These are phyloP conservation scores for Cyphomyrmex costatus DNA, from an alignment of 1,140 invertebrate species.

Conservation along the genomic window DNA sequence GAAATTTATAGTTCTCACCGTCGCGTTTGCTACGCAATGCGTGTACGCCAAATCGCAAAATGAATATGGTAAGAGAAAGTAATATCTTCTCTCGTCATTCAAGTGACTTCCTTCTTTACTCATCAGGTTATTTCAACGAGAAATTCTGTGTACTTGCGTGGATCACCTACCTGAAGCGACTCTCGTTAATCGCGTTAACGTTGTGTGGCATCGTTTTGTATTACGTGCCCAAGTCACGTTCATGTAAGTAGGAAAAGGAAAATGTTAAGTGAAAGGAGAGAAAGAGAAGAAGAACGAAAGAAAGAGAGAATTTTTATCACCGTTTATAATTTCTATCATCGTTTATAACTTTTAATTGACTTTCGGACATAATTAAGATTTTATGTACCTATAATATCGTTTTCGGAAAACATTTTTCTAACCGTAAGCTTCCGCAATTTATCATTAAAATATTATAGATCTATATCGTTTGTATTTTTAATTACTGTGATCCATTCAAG, in stretches of 20 bases:
- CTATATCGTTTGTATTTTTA: background rate
- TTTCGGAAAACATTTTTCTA: background rate
- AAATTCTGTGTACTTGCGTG: slow-evolving; percentile 67
- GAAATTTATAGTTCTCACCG: slow-evolving; percentile 59
- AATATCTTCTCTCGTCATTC: background rate
- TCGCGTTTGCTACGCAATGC: slow-evolving; percentile 59
- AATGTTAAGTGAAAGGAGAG: slow-evolving; percentile 34
- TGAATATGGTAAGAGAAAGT: slow-evolving; percentile 67
- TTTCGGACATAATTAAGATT: background rate
- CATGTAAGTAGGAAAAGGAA: slow-evolving; percentile 72
- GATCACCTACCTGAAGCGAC: slow-evolving; percentile 70
- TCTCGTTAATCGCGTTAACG: slow-evolving; percentile 71
- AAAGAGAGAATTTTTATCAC: slow-evolving; percentile 14
- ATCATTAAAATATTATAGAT: background rate
- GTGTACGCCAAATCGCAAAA: slow-evolving; percentile 53
- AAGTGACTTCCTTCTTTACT: slow-evolving; percentile 51
- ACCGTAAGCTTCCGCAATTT: background rate
- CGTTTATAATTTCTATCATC: background rate
- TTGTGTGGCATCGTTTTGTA: slow-evolving; percentile 73
- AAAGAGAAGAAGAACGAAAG: slow-evolving; percentile 16
- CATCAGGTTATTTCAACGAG: slow-evolving; percentile 70
- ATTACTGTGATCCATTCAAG: background rate
- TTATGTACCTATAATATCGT: background rate
- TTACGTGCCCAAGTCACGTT: slow-evolving; percentile 78
- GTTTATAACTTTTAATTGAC: slow-evolving; percentile 4